Conservation (phyloP, 2,888 invertebrate genomes). For the Amblyjoppa fuscipennis region DNA sequence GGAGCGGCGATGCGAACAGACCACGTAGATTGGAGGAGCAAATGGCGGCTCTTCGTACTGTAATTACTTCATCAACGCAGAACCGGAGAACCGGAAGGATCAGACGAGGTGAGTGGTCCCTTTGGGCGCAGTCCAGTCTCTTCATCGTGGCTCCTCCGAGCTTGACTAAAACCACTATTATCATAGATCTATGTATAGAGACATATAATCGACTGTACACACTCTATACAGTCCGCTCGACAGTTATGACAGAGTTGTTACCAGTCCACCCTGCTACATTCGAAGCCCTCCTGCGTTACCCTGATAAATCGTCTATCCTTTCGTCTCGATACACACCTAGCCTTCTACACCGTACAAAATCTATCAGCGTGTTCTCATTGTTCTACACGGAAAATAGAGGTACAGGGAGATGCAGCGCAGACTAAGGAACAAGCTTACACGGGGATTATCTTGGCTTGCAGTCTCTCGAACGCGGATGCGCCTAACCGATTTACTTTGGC, state of each 20-base stretch:
- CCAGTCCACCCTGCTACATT: slow-evolving; percentile 26
- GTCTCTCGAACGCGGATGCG: not conserved
- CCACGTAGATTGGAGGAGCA: not conserved
- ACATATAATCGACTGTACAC: not conserved
- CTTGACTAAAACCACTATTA: slow-evolving; percentile 31
- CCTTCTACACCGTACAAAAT: slow-evolving; percentile 8
- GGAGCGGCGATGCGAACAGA: not conserved
- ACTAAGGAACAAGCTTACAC: slow-evolving; percentile 43
- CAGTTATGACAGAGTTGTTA: slow-evolving; percentile 23
- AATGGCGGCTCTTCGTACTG: slow-evolving; percentile 9
- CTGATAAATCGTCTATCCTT: slow-evolving; percentile 47
- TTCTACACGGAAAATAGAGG: slow-evolving; percentile 15
- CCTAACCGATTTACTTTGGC: slow-evolving; percentile 47
- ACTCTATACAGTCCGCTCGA: slow-evolving; percentile 27
- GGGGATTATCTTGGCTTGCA: slow-evolving; percentile 32
- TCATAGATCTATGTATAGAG: slow-evolving; percentile 20
- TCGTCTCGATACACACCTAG: slow-evolving; percentile 14
- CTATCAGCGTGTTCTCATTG: not conserved
- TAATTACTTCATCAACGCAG: slow-evolving; percentile 52
- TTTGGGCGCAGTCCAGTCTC: slow-evolving; percentile 32
- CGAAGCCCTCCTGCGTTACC: slow-evolving; percentile 29
- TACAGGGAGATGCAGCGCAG: not conserved
- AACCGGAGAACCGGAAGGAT: slow-evolving; percentile 27
- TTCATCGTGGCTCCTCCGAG: slow-evolving; percentile 48
- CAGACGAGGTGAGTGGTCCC: slow-evolving; percentile 35